Evolutionary conservation across 2,888 invertebrate genomes (phyloP).

Genomic region (Diachrysia chrysitis): DNA sequence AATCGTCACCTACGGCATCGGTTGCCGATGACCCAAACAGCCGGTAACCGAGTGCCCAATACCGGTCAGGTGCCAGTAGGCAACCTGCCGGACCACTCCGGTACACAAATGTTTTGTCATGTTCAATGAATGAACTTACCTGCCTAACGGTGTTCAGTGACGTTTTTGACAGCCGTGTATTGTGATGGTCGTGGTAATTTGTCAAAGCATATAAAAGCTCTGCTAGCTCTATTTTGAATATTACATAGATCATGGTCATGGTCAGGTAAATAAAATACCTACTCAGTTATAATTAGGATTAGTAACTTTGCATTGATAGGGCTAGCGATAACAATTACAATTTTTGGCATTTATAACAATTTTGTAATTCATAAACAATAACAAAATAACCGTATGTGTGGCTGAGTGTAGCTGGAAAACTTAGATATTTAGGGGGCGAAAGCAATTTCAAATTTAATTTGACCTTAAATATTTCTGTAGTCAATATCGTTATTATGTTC

Average conservation of each 20-base stretch:
- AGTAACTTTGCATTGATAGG: neutral
- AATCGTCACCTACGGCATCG: slow-evolving; percentile 35
- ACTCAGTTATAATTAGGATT: neutral
- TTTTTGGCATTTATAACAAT: neutral
- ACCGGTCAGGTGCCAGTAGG: slow-evolving; percentile 63
- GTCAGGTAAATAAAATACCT: neutral
- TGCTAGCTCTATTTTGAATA: slow-evolving; percentile 35
- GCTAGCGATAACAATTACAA: neutral
- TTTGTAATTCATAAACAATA: no score
- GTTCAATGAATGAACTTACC: slow-evolving; percentile 46
- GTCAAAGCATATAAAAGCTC: slow-evolving; percentile 27
- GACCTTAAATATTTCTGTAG: neutral
- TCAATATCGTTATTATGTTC: neutral
- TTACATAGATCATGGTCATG: slow-evolving; percentile 42
- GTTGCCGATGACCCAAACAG: slow-evolving; percentile 56
- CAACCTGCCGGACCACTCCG: slow-evolving; percentile 58
- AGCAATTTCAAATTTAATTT: neutral
- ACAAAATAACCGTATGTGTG: no score
- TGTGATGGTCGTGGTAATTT: slow-evolving; percentile 38
- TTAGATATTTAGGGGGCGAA: neutral
- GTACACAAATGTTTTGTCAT: slow-evolving; percentile 40
- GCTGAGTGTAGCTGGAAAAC: neutral
- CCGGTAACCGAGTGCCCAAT: slow-evolving; percentile 74
- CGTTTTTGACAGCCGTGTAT: slow-evolving; percentile 27
- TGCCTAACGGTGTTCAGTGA: slow-evolving; percentile 46